Conservation (phyloP, 1,140 invertebrate genomes). For the Trypoxylus dichotomus region DNA sequence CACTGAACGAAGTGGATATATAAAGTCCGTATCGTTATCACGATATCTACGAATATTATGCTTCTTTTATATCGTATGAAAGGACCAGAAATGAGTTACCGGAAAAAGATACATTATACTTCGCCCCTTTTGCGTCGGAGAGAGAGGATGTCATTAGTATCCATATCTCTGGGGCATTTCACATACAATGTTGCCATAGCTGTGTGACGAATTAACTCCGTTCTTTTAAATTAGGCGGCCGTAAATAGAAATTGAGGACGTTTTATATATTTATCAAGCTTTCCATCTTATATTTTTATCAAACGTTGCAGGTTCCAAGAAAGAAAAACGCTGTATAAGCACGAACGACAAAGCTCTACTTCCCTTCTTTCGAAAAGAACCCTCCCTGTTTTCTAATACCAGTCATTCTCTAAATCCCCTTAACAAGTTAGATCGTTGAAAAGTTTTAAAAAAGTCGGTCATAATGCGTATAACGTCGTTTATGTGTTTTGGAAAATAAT, state of each 20-base stretch:
- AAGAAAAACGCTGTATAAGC: not conserved
- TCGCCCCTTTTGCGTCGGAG: not conserved
- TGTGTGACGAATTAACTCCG: not conserved
- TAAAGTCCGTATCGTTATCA: constrained; percentile 22
- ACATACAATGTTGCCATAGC: constrained; percentile 1
- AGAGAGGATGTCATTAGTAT: constrained; percentile 30
- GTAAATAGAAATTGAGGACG: not conserved
- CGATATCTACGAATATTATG: constrained; percentile 23
- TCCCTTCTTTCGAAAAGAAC: not conserved
- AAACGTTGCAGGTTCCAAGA: not conserved
- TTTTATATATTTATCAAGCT: not conserved
- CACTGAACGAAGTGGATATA: not conserved
- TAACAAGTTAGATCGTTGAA: constrained; percentile 19
- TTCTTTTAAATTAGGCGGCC: not conserved
- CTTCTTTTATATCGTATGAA: constrained; percentile 28
- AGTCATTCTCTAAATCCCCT: constrained; percentile 1
- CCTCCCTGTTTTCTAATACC: not conserved
- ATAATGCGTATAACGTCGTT: not conserved
- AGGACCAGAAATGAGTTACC: constrained; percentile 31
- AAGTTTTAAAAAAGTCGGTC: not conserved
- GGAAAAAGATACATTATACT: constrained; percentile 28
- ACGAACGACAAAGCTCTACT: not conserved
- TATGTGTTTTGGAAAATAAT: not conserved
- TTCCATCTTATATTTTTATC: not conserved
- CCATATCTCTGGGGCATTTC: constrained; percentile 5